Conservation (phyloP, 2,113 vertebrate species). For the Haplochromis vanheusdeni region DNA sequence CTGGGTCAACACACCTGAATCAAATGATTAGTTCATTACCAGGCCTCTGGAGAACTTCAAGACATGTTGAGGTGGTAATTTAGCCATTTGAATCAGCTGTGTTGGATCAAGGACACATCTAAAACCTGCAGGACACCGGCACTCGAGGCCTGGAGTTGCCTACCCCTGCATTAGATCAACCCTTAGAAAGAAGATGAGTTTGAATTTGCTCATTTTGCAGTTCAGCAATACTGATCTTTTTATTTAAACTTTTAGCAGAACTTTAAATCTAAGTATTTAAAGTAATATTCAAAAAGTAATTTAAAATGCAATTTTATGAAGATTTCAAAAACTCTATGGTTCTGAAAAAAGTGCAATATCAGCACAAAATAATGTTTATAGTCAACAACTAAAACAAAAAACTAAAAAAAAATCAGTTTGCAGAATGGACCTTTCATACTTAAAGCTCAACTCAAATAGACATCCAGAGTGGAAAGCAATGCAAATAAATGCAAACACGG, state of each 20-base stretch:
- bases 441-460: too few species aligned
- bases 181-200: not conserved
- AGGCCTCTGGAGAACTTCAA: too few species aligned
- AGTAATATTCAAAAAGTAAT: not conserved
- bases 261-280: not conserved
- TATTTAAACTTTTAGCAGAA: not conserved
- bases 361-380: not conserved
- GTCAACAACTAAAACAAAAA: not conserved
- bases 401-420: rapidly evolving
- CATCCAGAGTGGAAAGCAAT: too few species aligned
- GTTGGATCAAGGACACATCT: too few species aligned
- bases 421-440: too few species aligned
- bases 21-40: too few species aligned
- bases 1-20: too few species aligned
- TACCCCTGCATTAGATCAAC: not conserved
- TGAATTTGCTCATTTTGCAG: not conserved
- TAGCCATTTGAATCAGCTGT: too few species aligned
- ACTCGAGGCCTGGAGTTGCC: too few species aligned
- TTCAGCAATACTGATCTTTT: not conserved
- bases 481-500: not conserved
- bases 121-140: too few species aligned
- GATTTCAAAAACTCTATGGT: not conserved
- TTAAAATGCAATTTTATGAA: not conserved
- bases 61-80: too few species aligned
- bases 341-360: too few species aligned